Base-by-base conservation (phyloP, 2,113 vertebrate species). In the Speoplatyrhinus poulsoni region DNA sequence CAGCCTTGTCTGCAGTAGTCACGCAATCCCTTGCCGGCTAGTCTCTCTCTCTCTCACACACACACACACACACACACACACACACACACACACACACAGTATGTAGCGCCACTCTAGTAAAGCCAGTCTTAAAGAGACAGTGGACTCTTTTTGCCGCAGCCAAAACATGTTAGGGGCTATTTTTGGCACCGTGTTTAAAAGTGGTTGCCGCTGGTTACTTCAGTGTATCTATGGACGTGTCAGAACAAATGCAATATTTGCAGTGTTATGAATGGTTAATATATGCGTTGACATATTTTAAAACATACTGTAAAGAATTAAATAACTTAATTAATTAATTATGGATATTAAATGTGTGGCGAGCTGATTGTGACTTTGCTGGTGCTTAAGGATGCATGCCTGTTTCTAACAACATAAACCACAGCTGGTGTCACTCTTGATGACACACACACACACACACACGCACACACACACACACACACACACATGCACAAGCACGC, bases 1-100 rank as follows among this genome's bases (percentile, higher is more conserved):
- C 93, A 92, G 89, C 88, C 88, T 91, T 84, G 93, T 90, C 93
- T 94, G 93, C 92, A 92, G 86, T 91, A 94, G 95, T 96, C 95
- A 96, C 94, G 95, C 95, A 96, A 96, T 84, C 93, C 91, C 81
- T 90, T 65, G 85, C 88, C 88, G 90, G 87, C 85, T 91, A 41
- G 36, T 5, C 91, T 84, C 83, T 70, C 62, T 70, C 70, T 72
- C 85, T 91, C 91, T 83, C 83, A 85, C 86, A n/a, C n/a, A n/a
- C n/a, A n/a, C 87, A 85, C 85, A 85, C 11, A 71, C 62, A 73
- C 70, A 77, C 65, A 80, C 64, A 52, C 41, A 55, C 76, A 56
- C 69, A 61, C 66, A 66, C 70, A 77, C 65, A 80, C 64, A 52
- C 41, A 55, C 76, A 56, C 69, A 61, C 64, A 66, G 26, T 62